Percentiles rank a stretch among this genome's conserved stretches.
Evolutionary conservation across 2,888 invertebrate species (phyloP).

Genomic region (Ptychoptera contaminata): DNA sequence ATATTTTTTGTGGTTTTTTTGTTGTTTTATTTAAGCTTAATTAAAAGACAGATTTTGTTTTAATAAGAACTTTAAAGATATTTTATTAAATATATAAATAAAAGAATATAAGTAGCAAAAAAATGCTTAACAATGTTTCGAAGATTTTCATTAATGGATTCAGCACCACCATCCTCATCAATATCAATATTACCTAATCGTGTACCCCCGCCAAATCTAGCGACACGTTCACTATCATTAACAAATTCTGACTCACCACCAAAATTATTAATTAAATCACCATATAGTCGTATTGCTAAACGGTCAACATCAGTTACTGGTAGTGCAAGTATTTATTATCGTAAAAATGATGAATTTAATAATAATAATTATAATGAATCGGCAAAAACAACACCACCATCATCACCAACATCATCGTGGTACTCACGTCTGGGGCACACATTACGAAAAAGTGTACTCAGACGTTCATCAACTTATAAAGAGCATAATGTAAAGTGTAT

Average conservation of each 20-base stretch:
- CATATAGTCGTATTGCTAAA: background rate
- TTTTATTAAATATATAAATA: background rate
- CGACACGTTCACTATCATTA: background rate
- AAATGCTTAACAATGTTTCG: slow-evolving; percentile 21
- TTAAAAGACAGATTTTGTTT: background rate
- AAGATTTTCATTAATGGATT: slow-evolving; percentile 27
- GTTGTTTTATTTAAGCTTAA: background rate
- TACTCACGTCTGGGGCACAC: slow-evolving; percentile 11
- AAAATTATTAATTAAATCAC: background rate
- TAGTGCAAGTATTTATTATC: slow-evolving; percentile 10
- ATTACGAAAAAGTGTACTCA: slow-evolving; percentile 9
- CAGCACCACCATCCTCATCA: slow-evolving; percentile 17
- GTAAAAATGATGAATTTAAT: background rate
- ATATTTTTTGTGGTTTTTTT: too few species aligned
- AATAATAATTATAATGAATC: slow-evolving; percentile 11
- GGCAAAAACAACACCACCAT: slow-evolving; percentile 16
- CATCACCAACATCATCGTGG: slow-evolving; percentile 7
- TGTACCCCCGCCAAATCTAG: background rate
- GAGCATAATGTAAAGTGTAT: background rate
- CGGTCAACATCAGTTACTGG: slow-evolving; percentile 14
- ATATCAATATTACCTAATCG: slow-evolving; percentile 19
- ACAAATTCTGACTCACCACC: background rate
- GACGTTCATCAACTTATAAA: background rate
- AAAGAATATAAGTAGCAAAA: background rate
- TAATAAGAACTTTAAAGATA: too few species aligned